Percentiles rank a stretch among this genome's conserved stretches.
phyloP scores from a whole-genome alignment of 2,113 vertebrate species.

The Hipposideros armiger region DNA sequence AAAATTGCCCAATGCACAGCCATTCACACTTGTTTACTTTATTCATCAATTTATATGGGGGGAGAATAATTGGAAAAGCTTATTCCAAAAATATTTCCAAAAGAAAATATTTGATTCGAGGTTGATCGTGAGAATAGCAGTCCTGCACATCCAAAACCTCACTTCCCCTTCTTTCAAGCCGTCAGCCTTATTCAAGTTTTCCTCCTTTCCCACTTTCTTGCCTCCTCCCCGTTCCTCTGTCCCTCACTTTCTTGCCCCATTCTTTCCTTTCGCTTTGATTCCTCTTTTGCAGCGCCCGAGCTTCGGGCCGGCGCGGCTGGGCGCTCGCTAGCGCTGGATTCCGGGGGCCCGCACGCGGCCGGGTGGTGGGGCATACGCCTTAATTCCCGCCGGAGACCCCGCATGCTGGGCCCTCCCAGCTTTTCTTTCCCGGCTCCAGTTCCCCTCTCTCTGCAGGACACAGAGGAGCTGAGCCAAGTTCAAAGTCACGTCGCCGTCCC shows the following conservation, averaged over 20 bases:
- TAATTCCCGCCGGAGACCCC: constrained; percentile 84
- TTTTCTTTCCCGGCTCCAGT: constrained; percentile 92
- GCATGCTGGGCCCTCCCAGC: constrained; percentile 86
- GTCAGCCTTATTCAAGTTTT: not conserved
- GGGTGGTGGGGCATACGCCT: constrained; percentile 40
- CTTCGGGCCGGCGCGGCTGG: constrained; percentile 33
- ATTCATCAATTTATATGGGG: not conserved
- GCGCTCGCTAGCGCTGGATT: constrained; percentile 7
- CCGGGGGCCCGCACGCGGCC: constrained; percentile 22
- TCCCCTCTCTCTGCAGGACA: constrained; percentile 94
- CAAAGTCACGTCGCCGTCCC: constrained; percentile 96
- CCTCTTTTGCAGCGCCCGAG: not conserved
- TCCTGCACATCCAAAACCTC: not conserved
- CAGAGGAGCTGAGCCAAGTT: constrained; percentile 98
- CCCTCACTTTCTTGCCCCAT: not conserved
- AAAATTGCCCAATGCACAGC: not conserved
- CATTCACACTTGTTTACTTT: not conserved
- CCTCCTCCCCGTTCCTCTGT: not conserved
- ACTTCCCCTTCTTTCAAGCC: not conserved
- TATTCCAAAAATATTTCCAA: not conserved
- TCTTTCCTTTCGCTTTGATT: constrained; percentile 57
- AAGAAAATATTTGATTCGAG: not conserved
- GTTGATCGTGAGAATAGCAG: not conserved
- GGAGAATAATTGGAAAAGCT: not conserved
- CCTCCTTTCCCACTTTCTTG: not conserved